Evolutionary conservation across 2,797 vertebrate genomes (phyloP).

Genomic region (Balearica regulorum): DNA sequence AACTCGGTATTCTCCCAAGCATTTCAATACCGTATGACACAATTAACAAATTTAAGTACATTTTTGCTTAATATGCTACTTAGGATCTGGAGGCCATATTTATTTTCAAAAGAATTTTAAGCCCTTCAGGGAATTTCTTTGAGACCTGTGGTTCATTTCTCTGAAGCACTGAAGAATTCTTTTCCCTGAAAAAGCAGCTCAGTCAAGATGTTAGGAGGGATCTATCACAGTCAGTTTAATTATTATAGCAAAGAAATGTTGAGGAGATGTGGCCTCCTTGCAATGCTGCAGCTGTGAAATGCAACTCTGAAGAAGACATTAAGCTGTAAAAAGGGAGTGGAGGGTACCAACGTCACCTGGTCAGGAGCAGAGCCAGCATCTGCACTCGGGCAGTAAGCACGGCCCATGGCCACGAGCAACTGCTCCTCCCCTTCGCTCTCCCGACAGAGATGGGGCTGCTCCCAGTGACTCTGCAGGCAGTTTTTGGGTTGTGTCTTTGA

Average conservation of each 20-base stretch:
- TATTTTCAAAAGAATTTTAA: background rate
- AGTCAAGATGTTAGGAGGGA: background rate
- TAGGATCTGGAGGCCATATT: background rate
- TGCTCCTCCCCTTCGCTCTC: background rate
- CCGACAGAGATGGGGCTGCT: background rate
- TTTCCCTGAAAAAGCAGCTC: background rate
- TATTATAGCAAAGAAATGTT: background rate
- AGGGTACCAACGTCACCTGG: accelerated
- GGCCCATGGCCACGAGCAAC: too few species aligned
- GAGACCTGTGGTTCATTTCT: background rate
- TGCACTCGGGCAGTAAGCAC: background rate
- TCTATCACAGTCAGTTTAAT: background rate
- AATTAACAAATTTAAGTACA: background rate
- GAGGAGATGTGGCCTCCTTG: background rate
- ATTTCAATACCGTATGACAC: background rate
- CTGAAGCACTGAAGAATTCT: background rate
- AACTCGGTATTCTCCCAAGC: background rate
- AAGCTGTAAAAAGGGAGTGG: background rate
- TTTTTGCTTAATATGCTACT: background rate
- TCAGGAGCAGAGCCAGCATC: background rate
- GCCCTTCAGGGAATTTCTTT: background rate
- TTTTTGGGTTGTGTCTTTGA: background rate
- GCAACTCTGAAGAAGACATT: background rate
- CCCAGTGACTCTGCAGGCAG: background rate
- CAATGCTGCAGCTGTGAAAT: background rate